These are phyloP conservation scores for Strigamia transsilvanica DNA, from an alignment of 2,888 invertebrate genomes.

Conservation along the genomic window DNA sequence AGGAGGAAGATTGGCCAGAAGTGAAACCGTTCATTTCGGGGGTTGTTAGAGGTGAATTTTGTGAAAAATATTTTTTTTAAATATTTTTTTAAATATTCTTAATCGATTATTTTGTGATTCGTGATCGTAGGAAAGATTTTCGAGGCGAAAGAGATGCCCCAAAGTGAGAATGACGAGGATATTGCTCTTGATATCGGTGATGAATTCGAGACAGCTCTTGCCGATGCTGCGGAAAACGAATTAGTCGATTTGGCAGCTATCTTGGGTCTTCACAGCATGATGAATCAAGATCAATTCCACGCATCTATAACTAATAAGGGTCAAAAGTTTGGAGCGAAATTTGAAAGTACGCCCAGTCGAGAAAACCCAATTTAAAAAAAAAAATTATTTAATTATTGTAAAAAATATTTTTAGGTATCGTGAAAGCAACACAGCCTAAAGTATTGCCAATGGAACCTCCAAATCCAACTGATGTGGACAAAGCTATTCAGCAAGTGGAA, in stretches of 20 bases:
- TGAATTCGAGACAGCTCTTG: conserved; percentile 91
- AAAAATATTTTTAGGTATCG: conserved; percentile 73
- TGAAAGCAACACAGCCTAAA: conserved; percentile 92
- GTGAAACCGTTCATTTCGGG: conserved; percentile 92
- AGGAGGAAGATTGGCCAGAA: conserved; percentile 97
- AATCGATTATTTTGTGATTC: not conserved
- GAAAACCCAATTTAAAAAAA: conserved; percentile 51
- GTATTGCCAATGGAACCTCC: conserved; percentile 93
- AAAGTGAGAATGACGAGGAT: conserved; percentile 82
- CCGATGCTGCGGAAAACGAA: conserved; percentile 89
- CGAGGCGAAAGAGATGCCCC: conserved; percentile 69
- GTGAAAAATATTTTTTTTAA: not conserved
- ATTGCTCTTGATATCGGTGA: conserved; percentile 92
- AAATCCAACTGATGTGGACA: conserved; percentile 94
- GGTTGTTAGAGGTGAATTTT: conserved; percentile 76
- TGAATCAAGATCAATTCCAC: conserved; percentile 99
- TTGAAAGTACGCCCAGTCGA: conserved; percentile 59
- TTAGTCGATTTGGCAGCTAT: conserved; percentile 99
- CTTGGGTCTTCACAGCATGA: conserved; percentile 99
- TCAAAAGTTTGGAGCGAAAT: conserved; percentile 59
- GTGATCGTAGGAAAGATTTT: conserved; percentile 63
- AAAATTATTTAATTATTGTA: not conserved
- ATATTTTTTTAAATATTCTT: too few species aligned
- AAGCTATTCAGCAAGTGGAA: conserved; percentile 86
- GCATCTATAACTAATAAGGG: conserved; percentile 91